Conservation (phyloP, 2,113 vertebrate genomes). For the Struthio camelus region DNA sequence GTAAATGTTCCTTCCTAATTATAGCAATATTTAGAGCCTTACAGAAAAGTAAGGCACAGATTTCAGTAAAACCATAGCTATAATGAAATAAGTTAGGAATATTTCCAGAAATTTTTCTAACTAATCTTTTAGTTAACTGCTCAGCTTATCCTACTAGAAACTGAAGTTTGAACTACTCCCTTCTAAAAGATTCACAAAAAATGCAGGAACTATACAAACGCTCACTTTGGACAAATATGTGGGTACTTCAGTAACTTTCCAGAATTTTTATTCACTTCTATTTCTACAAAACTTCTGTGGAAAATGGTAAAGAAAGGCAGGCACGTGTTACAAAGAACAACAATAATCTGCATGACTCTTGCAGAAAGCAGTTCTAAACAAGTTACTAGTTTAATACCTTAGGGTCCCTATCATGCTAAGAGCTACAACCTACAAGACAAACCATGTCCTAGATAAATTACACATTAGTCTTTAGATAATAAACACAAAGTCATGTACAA, state of each 20-base stretch:
- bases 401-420: background rate
- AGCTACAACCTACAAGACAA: background rate
- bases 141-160: constrained; percentile 30
- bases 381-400: background rate
- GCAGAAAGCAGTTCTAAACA: background rate
- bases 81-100: background rate
- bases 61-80: background rate
- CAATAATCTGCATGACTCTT: background rate
- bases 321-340: background rate
- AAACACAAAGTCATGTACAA: background rate
- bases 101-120: background rate
- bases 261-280: background rate
- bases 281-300: background rate
- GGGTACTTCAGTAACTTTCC: background rate
- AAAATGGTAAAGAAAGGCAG: background rate
- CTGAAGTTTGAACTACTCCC: background rate
- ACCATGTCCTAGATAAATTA: background rate
- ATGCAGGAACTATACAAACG: background rate
- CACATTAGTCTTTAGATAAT: background rate
- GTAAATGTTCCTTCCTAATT: background rate
- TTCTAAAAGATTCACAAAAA: background rate
- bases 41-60: background rate
- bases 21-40: background rate
- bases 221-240: background rate
- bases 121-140: constrained; percentile 40